These are phyloP conservation scores for Euphydryas editha DNA, from an alignment of 2,888 invertebrate genomes.

Conservation along the genomic window DNA sequence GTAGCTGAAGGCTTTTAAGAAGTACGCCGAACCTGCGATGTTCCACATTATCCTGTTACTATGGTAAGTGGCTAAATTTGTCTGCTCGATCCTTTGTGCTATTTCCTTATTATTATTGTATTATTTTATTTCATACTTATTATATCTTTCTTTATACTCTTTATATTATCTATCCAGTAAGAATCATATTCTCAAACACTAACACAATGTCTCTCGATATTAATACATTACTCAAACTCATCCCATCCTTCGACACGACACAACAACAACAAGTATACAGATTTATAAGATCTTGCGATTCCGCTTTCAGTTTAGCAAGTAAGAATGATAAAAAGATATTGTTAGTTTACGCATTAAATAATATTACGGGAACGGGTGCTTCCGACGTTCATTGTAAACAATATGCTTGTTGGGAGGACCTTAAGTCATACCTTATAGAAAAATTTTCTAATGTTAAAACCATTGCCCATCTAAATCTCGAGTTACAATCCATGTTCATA, in stretches of 20 bases:
- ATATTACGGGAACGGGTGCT: too few species aligned
- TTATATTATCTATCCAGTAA: background rate
- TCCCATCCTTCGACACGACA: constrained; percentile 32
- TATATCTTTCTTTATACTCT: background rate
- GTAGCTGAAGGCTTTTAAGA: constrained; percentile 23
- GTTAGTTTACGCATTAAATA: constrained; percentile 30
- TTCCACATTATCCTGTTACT: constrained; percentile 16
- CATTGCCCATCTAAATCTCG: constrained; percentile 42
- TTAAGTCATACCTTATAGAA: constrained; percentile 41
- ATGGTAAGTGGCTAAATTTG: constrained; percentile 26
- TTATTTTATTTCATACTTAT: background rate
- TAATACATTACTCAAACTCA: constrained; percentile 21
- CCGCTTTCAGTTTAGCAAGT: too few species aligned
- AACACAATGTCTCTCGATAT: constrained; percentile 7
- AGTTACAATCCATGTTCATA: too few species aligned
- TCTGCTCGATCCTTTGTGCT: constrained; percentile 18
- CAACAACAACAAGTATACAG: constrained; percentile 31
- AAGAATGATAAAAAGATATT: constrained; percentile 18
- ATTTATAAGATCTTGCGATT: constrained; percentile 36
- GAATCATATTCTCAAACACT: background rate
- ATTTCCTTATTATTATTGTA: too few species aligned
- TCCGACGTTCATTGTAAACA: too few species aligned
- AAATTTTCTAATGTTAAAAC: constrained; percentile 47
- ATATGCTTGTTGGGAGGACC: too few species aligned
- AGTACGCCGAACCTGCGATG: constrained; percentile 20